Conservation (phyloP, 2,888 invertebrate species). For the Drosophila lacicola region DNA sequence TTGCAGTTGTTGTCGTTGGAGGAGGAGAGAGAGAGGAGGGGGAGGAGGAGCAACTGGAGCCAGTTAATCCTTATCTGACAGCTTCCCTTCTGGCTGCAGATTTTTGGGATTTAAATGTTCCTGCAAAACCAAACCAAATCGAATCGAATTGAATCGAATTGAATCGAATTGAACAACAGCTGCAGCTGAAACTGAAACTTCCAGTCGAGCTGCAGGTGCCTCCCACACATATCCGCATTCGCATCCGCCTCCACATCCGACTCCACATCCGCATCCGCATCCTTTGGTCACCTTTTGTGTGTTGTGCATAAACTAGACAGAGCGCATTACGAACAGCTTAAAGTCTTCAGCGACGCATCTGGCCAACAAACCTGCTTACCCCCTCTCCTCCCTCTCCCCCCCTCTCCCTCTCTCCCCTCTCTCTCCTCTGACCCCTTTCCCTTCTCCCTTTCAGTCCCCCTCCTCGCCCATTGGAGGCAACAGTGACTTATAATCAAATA, state of each 20-base stretch:
- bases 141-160: conserved; percentile 38
- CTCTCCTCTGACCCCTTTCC: neutral
- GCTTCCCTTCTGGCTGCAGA: conserved; percentile 50
- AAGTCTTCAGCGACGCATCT: conserved; percentile 77
- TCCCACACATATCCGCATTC: neutral
- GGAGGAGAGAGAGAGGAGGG: no score
- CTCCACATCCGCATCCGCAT: conserved; percentile 41
- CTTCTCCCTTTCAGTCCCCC: neutral
- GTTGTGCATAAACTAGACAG: conserved; percentile 81
- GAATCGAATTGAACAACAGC: conserved; percentile 31
- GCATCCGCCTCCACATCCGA: conserved; percentile 15
- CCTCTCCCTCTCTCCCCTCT: neutral
- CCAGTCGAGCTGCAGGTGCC: conserved; percentile 8
- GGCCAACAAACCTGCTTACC: conserved; percentile 15
- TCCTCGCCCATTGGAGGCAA: neutral
- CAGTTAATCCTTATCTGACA: conserved; percentile 63
- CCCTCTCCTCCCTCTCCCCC: neutral
- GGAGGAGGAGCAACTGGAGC: conserved; percentile 1
- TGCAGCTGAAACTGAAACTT: conserved; percentile 16
- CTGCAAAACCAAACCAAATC: conserved; percentile 48
- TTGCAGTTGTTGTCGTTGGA: conserved; percentile 41
- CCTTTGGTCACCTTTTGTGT: conserved; percentile 75
- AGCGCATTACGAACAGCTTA: conserved; percentile 84
- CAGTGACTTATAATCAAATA: conserved; percentile 71
- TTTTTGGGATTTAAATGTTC: conserved; percentile 78